Evolutionary conservation across 2,888 invertebrate genomes (phyloP).

Genomic region (Mimumesa dahlbomi): DNA sequence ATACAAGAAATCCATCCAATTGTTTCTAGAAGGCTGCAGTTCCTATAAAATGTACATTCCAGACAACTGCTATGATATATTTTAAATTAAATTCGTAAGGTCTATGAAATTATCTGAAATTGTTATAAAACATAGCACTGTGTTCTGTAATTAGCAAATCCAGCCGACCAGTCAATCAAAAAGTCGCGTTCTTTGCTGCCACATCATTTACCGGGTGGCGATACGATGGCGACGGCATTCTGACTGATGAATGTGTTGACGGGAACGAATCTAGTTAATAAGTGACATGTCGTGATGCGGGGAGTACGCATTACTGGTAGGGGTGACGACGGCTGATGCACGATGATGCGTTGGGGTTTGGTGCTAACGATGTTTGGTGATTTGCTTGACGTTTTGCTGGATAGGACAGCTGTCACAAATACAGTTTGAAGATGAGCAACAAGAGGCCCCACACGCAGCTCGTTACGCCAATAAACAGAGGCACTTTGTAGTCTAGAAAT

Average conservation of each 20-base stretch:
- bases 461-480: constrained; percentile 93
- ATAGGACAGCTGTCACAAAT: constrained; percentile 83
- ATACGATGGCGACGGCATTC: constrained; percentile 75
- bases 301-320: constrained; percentile 78
- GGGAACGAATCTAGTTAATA: constrained; percentile 78
- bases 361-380: constrained; percentile 75
- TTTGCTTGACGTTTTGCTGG: constrained; percentile 75
- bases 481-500: constrained; percentile 83
- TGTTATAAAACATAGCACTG: constrained; percentile 70
- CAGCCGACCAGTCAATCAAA: constrained; percentile 58
- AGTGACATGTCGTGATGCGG: constrained; percentile 78
- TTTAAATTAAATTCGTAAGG: no score
- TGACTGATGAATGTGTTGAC: constrained; percentile 77
- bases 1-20: neutral
- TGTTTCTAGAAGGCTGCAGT: no score
- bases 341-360: constrained; percentile 78
- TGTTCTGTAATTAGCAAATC: constrained; percentile 59
- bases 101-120: no score
- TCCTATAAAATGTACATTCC: no score
- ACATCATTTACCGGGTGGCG: constrained; percentile 76
- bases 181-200: constrained; percentile 63
- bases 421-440: constrained; percentile 87
- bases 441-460: constrained; percentile 93
- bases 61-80: no score
- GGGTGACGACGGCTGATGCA: constrained; percentile 78